These are phyloP conservation scores for Microcaecilia unicolor DNA, from an alignment of 2,797 vertebrate genomes.

Conservation along the genomic window DNA sequence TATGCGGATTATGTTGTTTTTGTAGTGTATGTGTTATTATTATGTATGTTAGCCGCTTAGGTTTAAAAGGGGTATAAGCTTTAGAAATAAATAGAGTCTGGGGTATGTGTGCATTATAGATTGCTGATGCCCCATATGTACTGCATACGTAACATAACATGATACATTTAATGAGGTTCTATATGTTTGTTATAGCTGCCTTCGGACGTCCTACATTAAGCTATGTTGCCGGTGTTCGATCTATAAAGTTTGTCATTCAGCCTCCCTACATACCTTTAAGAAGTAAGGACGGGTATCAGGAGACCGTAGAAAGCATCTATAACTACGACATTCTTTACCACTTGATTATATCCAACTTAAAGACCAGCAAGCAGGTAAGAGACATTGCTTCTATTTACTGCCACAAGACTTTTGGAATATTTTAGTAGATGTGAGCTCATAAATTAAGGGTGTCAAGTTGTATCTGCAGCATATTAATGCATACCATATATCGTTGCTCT, in stretches of 20 bases:
- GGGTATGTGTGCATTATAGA: too few species aligned
- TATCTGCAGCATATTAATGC: too few species aligned
- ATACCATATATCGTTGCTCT: too few species aligned
- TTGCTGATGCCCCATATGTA: too few species aligned
- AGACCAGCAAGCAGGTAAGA: constrained; percentile 44
- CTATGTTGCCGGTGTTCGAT: constrained; percentile 17
- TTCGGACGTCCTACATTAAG: constrained; percentile 44
- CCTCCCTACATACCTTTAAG: constrained; percentile 19
- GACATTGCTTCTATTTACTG: too few species aligned
- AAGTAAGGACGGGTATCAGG: not conserved
- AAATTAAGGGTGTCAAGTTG: too few species aligned
- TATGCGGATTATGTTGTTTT: too few species aligned
- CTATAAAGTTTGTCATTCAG: constrained; percentile 37
- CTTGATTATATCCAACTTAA: constrained; percentile 31
- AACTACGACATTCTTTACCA: constrained; percentile 22
- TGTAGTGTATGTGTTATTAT: too few species aligned
- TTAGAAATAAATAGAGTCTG: too few species aligned
- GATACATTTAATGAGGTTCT: not conserved
- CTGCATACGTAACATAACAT: too few species aligned
- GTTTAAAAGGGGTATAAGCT: too few species aligned
- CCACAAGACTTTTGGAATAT: not conserved
- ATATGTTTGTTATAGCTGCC: constrained; percentile 34
- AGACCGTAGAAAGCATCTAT: constrained; percentile 42
- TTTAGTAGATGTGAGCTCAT: not conserved
- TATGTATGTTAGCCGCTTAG: too few species aligned